phyloP scores from a whole-genome alignment of 2,797 vertebrate species.

The Sternarchorhynchus goeldii region DNA sequence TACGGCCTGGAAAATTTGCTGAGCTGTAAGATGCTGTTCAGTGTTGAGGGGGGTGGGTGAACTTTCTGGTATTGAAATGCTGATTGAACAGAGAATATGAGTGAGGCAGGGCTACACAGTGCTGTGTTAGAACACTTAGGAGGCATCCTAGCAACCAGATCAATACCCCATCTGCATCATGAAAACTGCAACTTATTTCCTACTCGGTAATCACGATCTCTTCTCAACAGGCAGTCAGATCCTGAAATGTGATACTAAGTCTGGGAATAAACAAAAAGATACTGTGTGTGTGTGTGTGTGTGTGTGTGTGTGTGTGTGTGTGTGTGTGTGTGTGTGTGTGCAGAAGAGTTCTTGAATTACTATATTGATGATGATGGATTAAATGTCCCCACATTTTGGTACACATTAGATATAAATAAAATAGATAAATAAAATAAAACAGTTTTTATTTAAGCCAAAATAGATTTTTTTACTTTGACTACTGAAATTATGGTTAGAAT shows the following conservation, averaged over 20 bases:
- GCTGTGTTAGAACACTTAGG: neutral
- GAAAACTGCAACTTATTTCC: slow-evolving; percentile 14
- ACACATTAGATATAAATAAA: neutral
- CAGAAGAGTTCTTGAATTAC: too few relatives aligned
- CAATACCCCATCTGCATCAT: neutral
- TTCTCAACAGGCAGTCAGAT: neutral
- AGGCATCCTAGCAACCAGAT: neutral
- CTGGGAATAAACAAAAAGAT: too few relatives aligned
- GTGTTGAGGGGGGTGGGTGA: too few relatives aligned
- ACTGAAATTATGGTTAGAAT: too few relatives aligned
- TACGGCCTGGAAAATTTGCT: neutral
- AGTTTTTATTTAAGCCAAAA: too few relatives aligned
- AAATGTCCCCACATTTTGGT: neutral
- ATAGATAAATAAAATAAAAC: too few relatives aligned
- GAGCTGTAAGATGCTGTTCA: neutral
- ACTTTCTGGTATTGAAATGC: neutral
- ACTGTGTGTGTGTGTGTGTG: neutral
- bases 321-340: slow-evolving; percentile 22
- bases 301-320: neutral
- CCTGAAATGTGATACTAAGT: slow-evolving; percentile 2
- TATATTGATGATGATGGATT: neutral
- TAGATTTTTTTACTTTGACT: too few relatives aligned
- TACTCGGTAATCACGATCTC: neutral
- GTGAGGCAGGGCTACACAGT: neutral
- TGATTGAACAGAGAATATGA: neutral